Percentiles rank a stretch among this genome's conserved stretches.
Evolutionary conservation across 1,140 invertebrate genomes (phyloP).

Genomic region (Agraylea sexmaculata): DNA sequence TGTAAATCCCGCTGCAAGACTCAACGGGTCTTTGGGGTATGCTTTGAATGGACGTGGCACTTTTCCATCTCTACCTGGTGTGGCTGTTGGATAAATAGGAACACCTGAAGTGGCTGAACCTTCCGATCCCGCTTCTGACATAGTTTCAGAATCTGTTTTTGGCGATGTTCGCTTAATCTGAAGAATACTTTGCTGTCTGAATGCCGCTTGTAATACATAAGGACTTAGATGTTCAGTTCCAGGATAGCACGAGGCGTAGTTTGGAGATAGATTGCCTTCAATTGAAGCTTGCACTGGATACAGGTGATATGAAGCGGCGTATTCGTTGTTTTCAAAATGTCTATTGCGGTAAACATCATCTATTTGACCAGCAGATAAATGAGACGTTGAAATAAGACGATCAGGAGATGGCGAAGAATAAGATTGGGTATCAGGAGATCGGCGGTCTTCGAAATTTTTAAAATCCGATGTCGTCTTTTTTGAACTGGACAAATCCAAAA

Average conservation of each 20-base stretch:
- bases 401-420: too few relatives aligned
- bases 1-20: constrained; percentile 39
- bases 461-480: too few relatives aligned
- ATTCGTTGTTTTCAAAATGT: too few relatives aligned
- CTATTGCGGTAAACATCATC: too few relatives aligned
- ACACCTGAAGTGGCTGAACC: constrained; percentile 6
- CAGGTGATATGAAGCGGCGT: too few relatives aligned
- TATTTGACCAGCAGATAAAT: too few relatives aligned
- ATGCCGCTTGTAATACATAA: constrained; percentile 14
- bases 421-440: too few relatives aligned
- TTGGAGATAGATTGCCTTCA: constrained; percentile 11
- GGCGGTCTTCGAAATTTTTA: too few relatives aligned
- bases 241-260: constrained; percentile 14
- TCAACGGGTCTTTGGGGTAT: constrained; percentile 54
- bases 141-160: constrained; percentile 13
- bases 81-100: constrained; percentile 15
- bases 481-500: too few relatives aligned
- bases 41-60: constrained; percentile 54
- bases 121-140: constrained; percentile 14
- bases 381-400: too few relatives aligned
- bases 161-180: constrained; percentile 1
- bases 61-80: constrained; percentile 27
- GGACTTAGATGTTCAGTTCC: constrained; percentile 23
- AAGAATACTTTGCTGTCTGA: constrained; percentile 13
- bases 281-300: too few relatives aligned